Base-by-base conservation (phyloP, 2,113 vertebrate species). In the Percopsis transmontana region DNA sequence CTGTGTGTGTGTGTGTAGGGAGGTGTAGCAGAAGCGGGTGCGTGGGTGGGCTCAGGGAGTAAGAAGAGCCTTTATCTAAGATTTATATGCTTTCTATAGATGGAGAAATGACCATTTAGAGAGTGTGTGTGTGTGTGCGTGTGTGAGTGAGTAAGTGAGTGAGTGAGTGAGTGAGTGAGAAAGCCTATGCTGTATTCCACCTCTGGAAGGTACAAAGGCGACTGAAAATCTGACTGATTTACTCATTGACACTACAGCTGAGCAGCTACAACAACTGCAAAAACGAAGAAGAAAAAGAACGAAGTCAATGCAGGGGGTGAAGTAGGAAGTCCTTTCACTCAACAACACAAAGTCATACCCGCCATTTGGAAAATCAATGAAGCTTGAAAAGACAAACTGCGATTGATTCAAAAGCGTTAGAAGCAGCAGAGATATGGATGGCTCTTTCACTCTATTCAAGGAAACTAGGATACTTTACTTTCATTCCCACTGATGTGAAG, bases 351-450 rank as follows among this genome's bases (percentile, higher is more conserved):
- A 81, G 68, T 61, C 45, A 74, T 72, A 66, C 77, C 50, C 44
- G 70, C 60, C 58, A 73, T 76, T 77, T 69, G 57, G 42, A 57
- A 64, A 74, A 79, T 88, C 86, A 55, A 82, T 85, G 55, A 54
- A 40, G 67, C 66, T 74, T 69, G 72, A 83, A 77, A 83, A 80
- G 62, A 66, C 68, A 54, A 81, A 66, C 62, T 61, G 39, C 24
- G 58, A 74, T 69, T 60, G 77, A 80, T 69, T 76, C n/a, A 57
- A 52, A 71, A 48, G 56, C 68, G 68, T 58, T 24, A 48, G 61
- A 47, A 68, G 68, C 10, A 33, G 15, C 50, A 7, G 62, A 58
- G 38, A 41, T n/a, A 70, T 16, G 66, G 62, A 62, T 23, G 48
- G 40, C 68, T 57, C 24, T 18, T 71, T 80, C 48, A 27, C n/a